A percentile compares a stretch with the other conserved stretches of the same genome.
phyloP scores from a whole-genome alignment of 2,113 vertebrate genomes.

The Poeciliopsis turrubarensis region DNA sequence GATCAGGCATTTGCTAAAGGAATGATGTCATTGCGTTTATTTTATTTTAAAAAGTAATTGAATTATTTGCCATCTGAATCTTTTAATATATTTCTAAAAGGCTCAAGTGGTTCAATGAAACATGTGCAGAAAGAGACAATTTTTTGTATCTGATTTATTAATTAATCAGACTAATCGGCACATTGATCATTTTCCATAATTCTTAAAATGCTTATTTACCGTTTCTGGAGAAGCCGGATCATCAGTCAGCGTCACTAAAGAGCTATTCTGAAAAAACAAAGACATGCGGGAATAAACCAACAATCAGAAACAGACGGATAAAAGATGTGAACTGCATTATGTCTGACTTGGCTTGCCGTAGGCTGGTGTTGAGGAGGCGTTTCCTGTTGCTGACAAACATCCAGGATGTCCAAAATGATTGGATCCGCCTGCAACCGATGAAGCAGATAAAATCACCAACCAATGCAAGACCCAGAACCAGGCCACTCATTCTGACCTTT shows the following conservation, averaged over 20 bases:
- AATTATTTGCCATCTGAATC: too few relatives aligned
- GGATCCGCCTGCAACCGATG: constrained; percentile 64
- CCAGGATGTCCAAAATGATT: constrained; percentile 62
- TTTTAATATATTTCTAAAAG: too few relatives aligned
- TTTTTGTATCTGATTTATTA: too few relatives aligned
- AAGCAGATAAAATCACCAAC: not conserved
- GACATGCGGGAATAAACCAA: not conserved
- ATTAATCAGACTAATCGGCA: too few relatives aligned
- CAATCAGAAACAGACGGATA: not conserved
- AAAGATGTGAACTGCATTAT: not conserved
- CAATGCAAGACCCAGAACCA: too few relatives aligned
- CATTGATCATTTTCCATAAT: too few relatives aligned
- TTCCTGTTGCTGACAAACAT: constrained; percentile 45
- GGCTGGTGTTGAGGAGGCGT: constrained; percentile 20
- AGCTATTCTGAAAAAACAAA: constrained; percentile 18
- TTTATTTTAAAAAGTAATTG: too few relatives aligned
- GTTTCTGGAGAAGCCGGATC: not conserved
- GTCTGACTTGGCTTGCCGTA: constrained; percentile 47
- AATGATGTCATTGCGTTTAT: too few relatives aligned
- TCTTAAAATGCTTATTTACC: constrained; percentile 27
- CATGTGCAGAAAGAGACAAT: too few relatives aligned
- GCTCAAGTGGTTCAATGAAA: too few relatives aligned
- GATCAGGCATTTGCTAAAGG: too few relatives aligned
- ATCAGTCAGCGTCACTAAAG: constrained; percentile 48
- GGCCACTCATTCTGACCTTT: too few relatives aligned